Percentiles rank a stretch among this genome's conserved stretches.
Conservation (phyloP, 2,888 invertebrate genomes). For the Trichacis sp. region DNA sequence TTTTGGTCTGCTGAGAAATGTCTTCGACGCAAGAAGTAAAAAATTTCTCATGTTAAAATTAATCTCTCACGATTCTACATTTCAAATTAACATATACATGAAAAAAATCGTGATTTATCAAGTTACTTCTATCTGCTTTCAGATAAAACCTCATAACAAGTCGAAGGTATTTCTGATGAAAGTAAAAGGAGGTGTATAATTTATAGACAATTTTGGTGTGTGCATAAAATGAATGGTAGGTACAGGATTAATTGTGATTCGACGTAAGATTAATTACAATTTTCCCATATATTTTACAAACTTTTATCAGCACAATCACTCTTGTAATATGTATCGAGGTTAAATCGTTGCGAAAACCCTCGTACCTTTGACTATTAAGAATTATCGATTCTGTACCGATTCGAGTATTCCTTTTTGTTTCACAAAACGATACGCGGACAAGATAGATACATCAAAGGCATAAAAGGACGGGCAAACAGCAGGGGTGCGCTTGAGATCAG, state of each 20-base stretch:
- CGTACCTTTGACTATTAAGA: background rate
- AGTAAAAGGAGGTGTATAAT: slow-evolving; percentile 7
- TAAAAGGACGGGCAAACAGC: slow-evolving; percentile 6
- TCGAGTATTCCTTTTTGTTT: background rate
- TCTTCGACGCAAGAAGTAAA: background rate
- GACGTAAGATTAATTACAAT: background rate
- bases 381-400: background rate
- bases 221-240: background rate
- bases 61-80: slow-evolving; percentile 32
- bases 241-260: background rate
- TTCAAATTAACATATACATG: slow-evolving; percentile 23
- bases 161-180: slow-evolving; percentile 6
- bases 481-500: background rate
- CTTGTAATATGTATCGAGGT: background rate
- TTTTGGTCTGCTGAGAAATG: background rate
- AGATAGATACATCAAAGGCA: slow-evolving; percentile 4
- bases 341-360: background rate
- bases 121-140: slow-evolving; percentile 3
- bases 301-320: background rate
- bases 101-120: slow-evolving; percentile 20
- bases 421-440: background rate
- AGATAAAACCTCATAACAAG: slow-evolving; percentile 9
- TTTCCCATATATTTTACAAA: slow-evolving; percentile 1
- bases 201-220: background rate
- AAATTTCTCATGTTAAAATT: slow-evolving; percentile 24